Evolutionary conservation across 2,797 vertebrate species (phyloP).

Genomic region (Scleropages formosus): DNA sequence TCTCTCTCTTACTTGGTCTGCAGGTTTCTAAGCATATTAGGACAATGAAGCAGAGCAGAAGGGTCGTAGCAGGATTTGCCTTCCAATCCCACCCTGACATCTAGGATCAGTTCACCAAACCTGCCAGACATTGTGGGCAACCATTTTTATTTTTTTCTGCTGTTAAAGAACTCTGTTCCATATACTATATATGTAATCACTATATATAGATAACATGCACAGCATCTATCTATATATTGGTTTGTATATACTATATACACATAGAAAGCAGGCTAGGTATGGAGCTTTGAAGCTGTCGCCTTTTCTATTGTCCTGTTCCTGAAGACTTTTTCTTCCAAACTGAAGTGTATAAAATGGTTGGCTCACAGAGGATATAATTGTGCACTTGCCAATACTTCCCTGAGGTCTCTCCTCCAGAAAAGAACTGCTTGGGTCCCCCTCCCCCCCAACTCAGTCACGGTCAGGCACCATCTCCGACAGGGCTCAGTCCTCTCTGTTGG

Average conservation of each 20-base stretch:
- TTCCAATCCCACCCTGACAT: conserved; percentile 79
- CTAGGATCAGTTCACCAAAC: conserved; percentile 84
- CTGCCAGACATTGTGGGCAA: conserved; percentile 82
- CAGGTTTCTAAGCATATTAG: conserved; percentile 86
- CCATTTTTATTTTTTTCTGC: conserved; percentile 64
- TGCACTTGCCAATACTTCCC: conserved; percentile 85
- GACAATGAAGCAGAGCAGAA: conserved; percentile 81
- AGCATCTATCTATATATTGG: conserved; percentile 77
- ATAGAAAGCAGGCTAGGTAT: conserved; percentile 62
- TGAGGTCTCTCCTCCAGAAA: conserved; percentile 72
- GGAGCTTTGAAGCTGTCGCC: conserved; percentile 70
- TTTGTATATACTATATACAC: conserved; percentile 76
- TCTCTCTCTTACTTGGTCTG: conserved; percentile 48
- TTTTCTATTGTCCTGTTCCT: conserved; percentile 50
- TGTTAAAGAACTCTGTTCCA: conserved; percentile 80
- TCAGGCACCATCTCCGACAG: conserved; percentile 1
- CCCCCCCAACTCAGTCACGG: conserved; percentile 33
- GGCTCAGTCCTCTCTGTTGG: conserved; percentile 28
- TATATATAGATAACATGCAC: conserved; percentile 73
- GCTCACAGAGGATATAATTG: conserved; percentile 81
- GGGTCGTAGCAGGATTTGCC: conserved; percentile 80
- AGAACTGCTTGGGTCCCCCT: conserved; percentile 67
- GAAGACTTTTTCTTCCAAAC: conserved; percentile 77
- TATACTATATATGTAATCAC: conserved; percentile 76
- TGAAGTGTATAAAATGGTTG: conserved; percentile 78